phyloP scores from a whole-genome alignment of 2,797 vertebrate species.

The Carapus acus region DNA sequence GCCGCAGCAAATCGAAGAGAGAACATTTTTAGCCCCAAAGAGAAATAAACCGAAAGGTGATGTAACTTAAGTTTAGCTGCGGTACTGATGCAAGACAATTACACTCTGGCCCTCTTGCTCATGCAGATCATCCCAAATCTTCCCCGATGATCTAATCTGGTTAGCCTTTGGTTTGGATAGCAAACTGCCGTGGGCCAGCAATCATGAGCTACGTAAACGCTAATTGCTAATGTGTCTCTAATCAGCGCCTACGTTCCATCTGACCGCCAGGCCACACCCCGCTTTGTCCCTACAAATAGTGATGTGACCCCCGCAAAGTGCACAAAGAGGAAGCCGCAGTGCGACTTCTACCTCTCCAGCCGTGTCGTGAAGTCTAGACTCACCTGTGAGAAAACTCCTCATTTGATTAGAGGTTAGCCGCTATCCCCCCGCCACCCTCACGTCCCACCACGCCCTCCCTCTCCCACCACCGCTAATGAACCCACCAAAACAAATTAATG shows the following conservation, averaged over 20 bases:
- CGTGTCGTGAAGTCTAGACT: too few species aligned
- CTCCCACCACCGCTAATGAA: slow-evolving; percentile 1
- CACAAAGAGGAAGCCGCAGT: slow-evolving; percentile 40
- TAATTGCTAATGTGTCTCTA: slow-evolving; percentile 57
- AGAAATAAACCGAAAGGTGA: slow-evolving; percentile 39
- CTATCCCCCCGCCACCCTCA: too few species aligned
- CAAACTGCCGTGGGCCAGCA: slow-evolving; percentile 23
- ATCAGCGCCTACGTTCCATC: slow-evolving; percentile 43
- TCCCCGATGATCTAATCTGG: slow-evolving; percentile 4
- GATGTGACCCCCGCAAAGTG: slow-evolving; percentile 48
- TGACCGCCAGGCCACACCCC: too few species aligned
- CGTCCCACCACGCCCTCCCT: background rate
- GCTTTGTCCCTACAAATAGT: slow-evolving; percentile 51
- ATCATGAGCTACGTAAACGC: slow-evolving; percentile 34
- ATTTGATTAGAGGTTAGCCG: too few species aligned
- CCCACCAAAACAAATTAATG: slow-evolving; percentile 16
- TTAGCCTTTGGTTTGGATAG: slow-evolving; percentile 9
- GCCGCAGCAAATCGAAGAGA: slow-evolving; percentile 61
- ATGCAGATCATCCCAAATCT: background rate
- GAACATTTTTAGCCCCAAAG: slow-evolving; percentile 55
- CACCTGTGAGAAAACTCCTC: slow-evolving; percentile 22
- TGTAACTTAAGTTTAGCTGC: too few species aligned
- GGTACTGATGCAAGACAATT: too few species aligned
- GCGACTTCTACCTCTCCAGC: too few species aligned
- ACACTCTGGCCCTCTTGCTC: too few species aligned